Evolutionary conservation across 1,140 invertebrate species (phyloP).

Genomic region (Dendroctonus valens): DNA sequence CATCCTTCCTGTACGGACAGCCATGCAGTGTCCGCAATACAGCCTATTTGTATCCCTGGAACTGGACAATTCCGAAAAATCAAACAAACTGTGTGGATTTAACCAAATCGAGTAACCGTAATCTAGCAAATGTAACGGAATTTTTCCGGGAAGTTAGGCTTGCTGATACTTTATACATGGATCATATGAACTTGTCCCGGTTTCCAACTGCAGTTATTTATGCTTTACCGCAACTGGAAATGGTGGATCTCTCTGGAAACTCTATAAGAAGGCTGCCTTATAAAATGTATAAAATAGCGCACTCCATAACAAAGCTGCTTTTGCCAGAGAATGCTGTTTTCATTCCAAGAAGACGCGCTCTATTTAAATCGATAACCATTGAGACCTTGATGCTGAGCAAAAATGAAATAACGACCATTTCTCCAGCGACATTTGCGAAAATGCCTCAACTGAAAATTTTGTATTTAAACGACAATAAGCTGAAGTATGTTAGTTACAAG

Average conservation of each 20-base stretch:
- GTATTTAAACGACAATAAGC: slow-evolving; percentile 42
- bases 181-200: slow-evolving; percentile 39
- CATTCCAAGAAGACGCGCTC: slow-evolving; percentile 33
- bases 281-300: slow-evolving; percentile 27
- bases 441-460: slow-evolving; percentile 40
- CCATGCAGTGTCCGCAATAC: slow-evolving; percentile 39
- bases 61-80: slow-evolving; percentile 32
- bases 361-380: slow-evolving; percentile 37
- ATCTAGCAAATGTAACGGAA: slow-evolving; percentile 7
- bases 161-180: slow-evolving; percentile 42
- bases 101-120: slow-evolving; percentile 29
- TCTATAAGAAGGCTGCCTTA: slow-evolving; percentile 33
- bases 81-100: slow-evolving; percentile 41
- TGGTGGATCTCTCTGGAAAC: slow-evolving; percentile 42
- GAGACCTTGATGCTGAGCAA: slow-evolving; percentile 40
- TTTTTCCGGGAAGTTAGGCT: slow-evolving; percentile 25
- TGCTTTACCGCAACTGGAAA: slow-evolving; percentile 36
- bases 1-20: slow-evolving; percentile 32
- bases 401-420: slow-evolving; percentile 38
- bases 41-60: slow-evolving; percentile 30
- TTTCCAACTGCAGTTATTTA: slow-evolving; percentile 33
- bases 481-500: slow-evolving; percentile 34
- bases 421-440: slow-evolving; percentile 35
- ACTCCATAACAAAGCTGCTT: slow-evolving; percentile 38
- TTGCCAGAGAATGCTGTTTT: slow-evolving; percentile 38